Evolutionary conservation across 2,797 vertebrate genomes (phyloP).

Genomic region (Chelon labrosus): DNA sequence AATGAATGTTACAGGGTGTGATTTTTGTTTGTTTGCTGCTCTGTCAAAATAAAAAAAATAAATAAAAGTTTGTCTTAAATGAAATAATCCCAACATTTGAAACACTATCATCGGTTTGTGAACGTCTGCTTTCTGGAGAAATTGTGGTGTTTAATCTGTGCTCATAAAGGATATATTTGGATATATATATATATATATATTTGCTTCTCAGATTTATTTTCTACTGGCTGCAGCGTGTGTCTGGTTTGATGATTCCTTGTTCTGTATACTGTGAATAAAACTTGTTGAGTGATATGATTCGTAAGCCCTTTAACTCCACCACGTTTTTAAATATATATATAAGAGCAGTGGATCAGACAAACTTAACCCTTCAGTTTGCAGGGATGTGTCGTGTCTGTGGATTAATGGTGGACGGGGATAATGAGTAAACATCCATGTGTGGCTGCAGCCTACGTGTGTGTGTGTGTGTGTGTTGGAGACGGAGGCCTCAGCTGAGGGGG

Average conservation of each 20-base stretch:
- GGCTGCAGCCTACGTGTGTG: conserved; percentile 37
- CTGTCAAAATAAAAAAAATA: neutral
- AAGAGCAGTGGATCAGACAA: too few relatives aligned
- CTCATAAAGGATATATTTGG: conserved; percentile 28
- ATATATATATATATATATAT: conserved; percentile 7
- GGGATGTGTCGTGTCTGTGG: conserved; percentile 25
- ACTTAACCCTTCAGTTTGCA: neutral
- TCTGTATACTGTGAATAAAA: conserved; percentile 75
- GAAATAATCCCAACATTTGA: conserved; percentile 11
- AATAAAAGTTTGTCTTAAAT: conserved; percentile 39
- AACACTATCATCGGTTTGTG: conserved; percentile 26
- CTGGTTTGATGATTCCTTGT: conserved; percentile 40
- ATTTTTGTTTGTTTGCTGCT: conserved; percentile 40
- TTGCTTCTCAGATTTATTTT: conserved; percentile 52
- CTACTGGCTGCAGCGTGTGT: conserved; percentile 35
- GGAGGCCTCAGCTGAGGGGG: conserved; percentile 5
- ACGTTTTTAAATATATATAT: too few relatives aligned
- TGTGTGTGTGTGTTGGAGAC: conserved; percentile 22
- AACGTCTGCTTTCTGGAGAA: conserved; percentile 29
- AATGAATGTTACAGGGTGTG: conserved; percentile 48
- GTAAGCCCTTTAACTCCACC: too few relatives aligned
- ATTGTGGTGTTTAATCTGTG: conserved; percentile 42
- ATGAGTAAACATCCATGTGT: conserved; percentile 49
- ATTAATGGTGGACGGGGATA: conserved; percentile 47
- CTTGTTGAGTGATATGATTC: conserved; percentile 36